A percentile compares a stretch with the other conserved stretches of the same genome.
These are phyloP conservation scores for Enteromius treurensis DNA, from an alignment of 2,797 vertebrate genomes.

Conservation along the genomic window DNA sequence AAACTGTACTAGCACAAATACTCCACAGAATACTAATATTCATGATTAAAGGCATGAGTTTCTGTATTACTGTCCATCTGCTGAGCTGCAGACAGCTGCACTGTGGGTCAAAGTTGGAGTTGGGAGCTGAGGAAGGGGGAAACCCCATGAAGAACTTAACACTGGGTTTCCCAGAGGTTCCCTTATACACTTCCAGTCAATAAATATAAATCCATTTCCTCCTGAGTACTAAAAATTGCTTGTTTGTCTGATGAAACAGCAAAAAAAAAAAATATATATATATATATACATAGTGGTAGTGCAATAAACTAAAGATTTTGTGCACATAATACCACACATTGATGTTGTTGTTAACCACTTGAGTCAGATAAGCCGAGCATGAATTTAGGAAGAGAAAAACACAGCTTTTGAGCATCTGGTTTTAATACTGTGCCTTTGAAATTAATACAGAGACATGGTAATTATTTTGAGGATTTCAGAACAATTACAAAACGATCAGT, in stretches of 20 bases:
- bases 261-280: too few relatives aligned
- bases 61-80: not conserved
- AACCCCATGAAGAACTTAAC: constrained; percentile 27
- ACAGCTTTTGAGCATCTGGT: not conserved
- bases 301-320: not conserved
- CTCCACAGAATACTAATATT: not conserved
- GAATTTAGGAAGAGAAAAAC: not conserved
- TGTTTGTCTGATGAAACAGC: not conserved
- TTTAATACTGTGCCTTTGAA: not conserved
- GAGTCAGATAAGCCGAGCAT: not conserved
- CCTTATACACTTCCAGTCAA: not conserved
- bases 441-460: not conserved
- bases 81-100: not conserved
- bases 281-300: not conserved
- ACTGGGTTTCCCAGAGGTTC: constrained; percentile 39
- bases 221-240: not conserved
- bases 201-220: not conserved
- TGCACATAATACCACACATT: not conserved
- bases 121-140: constrained; percentile 22
- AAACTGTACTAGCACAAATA: not conserved
- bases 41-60: constrained; percentile 8
- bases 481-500: not conserved
- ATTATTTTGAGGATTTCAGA: not conserved
- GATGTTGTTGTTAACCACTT: not conserved
- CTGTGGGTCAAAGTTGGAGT: not conserved